Percentiles rank a stretch among this genome's conserved stretches.
These are phyloP conservation scores for Hippocampus kuda DNA, from an alignment of 2,797 vertebrate species.

Conservation along the genomic window DNA sequence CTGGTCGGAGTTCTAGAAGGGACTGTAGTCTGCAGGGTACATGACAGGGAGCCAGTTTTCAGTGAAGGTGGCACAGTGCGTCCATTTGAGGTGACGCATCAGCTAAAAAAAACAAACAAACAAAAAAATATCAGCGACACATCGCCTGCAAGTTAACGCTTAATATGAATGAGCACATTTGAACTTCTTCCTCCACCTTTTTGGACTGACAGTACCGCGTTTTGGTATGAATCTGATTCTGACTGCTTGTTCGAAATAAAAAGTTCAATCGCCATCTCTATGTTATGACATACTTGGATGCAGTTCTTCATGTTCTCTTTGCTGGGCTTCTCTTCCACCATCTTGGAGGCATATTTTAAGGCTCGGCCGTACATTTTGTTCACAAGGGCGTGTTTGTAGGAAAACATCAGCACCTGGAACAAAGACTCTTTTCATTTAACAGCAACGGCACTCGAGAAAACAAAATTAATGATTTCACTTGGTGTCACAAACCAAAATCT, in stretches of 20 bases:
- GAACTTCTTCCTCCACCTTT: too few species aligned
- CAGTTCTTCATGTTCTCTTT: slow-evolving; percentile 97
- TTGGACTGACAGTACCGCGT: too few species aligned
- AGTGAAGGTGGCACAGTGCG: slow-evolving; percentile 82
- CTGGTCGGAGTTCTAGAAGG: slow-evolving; percentile 68
- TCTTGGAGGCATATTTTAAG: slow-evolving; percentile 89
- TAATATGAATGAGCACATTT: too few species aligned
- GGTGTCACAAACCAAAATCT: neutral
- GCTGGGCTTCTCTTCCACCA: slow-evolving; percentile 91
- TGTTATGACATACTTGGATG: slow-evolving; percentile 73
- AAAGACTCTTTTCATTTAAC: neutral
- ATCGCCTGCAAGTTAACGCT: neutral
- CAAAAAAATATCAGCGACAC: neutral
- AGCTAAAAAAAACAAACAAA: slow-evolving; percentile 64
- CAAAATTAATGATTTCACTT: neutral
- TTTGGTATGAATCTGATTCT: too few species aligned
- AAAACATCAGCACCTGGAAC: slow-evolving; percentile 85
- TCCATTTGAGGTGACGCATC: slow-evolving; percentile 92
- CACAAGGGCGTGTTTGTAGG: slow-evolving; percentile 91
- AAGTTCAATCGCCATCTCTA: neutral
- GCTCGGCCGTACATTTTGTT: slow-evolving; percentile 92
- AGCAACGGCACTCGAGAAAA: neutral
- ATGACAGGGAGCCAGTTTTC: slow-evolving; percentile 96
- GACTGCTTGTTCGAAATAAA: neutral
- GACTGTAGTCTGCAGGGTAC: slow-evolving; percentile 89